Evolutionary conservation across 2,113 vertebrate species (phyloP), one percentile per base, ranked within the genome.

Genomic region (rat (Rattus norvegicus)): DNA sequence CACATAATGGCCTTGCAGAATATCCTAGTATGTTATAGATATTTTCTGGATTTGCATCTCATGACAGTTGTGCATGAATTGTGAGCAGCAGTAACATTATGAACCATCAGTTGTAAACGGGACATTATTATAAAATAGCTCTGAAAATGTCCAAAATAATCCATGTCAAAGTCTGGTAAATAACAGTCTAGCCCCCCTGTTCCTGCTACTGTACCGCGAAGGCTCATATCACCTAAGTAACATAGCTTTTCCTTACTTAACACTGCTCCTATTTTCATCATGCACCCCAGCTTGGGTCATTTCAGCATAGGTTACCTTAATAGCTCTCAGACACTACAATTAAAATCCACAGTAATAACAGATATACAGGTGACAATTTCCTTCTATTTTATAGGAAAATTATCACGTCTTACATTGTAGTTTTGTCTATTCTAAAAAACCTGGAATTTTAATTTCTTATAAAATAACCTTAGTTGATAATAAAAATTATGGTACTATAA

Each of bases 31-130:
- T n/a, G 1, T 19, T 94, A 14, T 83, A 59, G 7, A 24, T 56
- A 80, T 86, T 94, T 88, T 36, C 10, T 81, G 11, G 16, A 70
- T 90, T 86, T 94, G 24, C 69, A 70, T 70, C 10, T 96, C 43
- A 67, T 0, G 72, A 94, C 9, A 61, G 7, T 28, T 43, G 69
- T 13, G 79, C n/a, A 30, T 72, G 16, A 76, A 11, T 88, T 70
- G 67, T 76, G 8, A 20, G 12, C 67, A 90, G 33, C 0, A 24
- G 13, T 33, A 26, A 39, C 11, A 80, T 24, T 11, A 67, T 88
- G 33, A 7, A 9, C 61, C 0, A 84, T 39, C 3, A 61, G 86
- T 14, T 87, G 1, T 90, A 22, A 95, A 81, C 94, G 7, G 16
- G 13, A 67, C 0, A n/a, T 80, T 79, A 33, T 72, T 88, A 20